Conservation (phyloP, 2,113 vertebrate species). For the Donacobius atricapilla region DNA sequence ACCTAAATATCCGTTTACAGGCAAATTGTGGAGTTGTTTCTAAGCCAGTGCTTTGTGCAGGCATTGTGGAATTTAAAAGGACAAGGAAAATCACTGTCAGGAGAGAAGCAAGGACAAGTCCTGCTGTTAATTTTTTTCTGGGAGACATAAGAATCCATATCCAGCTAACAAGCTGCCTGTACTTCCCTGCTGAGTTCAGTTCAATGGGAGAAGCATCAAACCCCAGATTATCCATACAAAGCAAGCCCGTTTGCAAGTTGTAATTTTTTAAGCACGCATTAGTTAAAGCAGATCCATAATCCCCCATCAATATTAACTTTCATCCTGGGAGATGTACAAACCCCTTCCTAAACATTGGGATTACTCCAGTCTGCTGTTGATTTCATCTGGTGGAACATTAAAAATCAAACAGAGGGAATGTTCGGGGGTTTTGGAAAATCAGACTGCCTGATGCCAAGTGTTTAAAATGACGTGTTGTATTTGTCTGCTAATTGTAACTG, state of each 20-base stretch:
- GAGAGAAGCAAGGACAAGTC: not conserved
- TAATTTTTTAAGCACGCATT: conserved; percentile 20
- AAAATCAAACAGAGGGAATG: not conserved
- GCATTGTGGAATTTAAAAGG: not conserved
- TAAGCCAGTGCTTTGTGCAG: not conserved
- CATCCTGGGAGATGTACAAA: not conserved
- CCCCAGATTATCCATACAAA: conserved; percentile 29
- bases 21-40: not conserved
- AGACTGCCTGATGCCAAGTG: not conserved
- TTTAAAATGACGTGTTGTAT: not conserved
- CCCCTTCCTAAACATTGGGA: not conserved
- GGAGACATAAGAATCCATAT: conserved; percentile 14
- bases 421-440: not conserved
- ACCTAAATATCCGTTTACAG: not conserved
- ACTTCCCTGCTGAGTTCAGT: conserved; percentile 10
- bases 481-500: not conserved
- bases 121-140: not conserved
- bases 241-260: not conserved
- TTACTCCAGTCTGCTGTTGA: not conserved
- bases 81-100: not conserved
- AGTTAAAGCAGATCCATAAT: conserved; percentile 44
- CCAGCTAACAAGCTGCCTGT: conserved; percentile 30
- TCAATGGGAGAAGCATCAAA: conserved; percentile 34
- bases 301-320: not conserved
- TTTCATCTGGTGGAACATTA: not conserved